Evolutionary conservation across 2,888 invertebrate genomes (phyloP).

Genomic region (Auanema sp.): DNA sequence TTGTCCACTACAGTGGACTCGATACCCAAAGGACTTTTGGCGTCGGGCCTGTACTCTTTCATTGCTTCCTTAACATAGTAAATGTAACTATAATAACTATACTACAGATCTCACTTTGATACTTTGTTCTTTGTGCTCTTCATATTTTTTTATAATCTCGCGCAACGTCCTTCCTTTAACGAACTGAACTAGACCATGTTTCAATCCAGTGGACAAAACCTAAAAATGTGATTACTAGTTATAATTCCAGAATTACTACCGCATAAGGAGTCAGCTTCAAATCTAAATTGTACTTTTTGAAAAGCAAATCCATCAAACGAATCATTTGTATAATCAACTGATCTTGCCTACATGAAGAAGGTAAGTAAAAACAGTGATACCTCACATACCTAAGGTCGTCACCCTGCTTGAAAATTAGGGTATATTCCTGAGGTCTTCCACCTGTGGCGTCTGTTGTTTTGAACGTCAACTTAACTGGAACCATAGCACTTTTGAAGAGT

Average conservation of each 20-base stretch:
- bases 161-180: constrained; percentile 75
- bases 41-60: constrained; percentile 83
- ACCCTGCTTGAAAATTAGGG: constrained; percentile 94
- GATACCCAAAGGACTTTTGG: constrained; percentile 85
- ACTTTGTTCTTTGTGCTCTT: constrained; percentile 25
- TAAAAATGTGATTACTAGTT: constrained; percentile 57
- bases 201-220: constrained; percentile 90
- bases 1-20: constrained; percentile 93
- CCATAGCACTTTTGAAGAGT: constrained; percentile 91
- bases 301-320: constrained; percentile 89
- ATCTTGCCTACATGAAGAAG: constrained; percentile 78
- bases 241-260: constrained; percentile 12
- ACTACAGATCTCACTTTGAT: constrained; percentile 10
- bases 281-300: constrained; percentile 91
- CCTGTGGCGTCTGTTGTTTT: constrained; percentile 71
- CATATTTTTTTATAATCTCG: constrained; percentile 37
- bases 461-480: constrained; percentile 90
- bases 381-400: constrained; percentile 76
- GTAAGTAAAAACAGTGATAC: not conserved
- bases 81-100: not conserved
- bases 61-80: constrained; percentile 78
- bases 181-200: constrained; percentile 94
- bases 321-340: constrained; percentile 97
- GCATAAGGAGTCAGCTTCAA: constrained; percentile 71
- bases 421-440: constrained; percentile 73